Evolutionary conservation across 2,888 invertebrate species (phyloP).

Genomic region (Pilophorus perplexus): DNA sequence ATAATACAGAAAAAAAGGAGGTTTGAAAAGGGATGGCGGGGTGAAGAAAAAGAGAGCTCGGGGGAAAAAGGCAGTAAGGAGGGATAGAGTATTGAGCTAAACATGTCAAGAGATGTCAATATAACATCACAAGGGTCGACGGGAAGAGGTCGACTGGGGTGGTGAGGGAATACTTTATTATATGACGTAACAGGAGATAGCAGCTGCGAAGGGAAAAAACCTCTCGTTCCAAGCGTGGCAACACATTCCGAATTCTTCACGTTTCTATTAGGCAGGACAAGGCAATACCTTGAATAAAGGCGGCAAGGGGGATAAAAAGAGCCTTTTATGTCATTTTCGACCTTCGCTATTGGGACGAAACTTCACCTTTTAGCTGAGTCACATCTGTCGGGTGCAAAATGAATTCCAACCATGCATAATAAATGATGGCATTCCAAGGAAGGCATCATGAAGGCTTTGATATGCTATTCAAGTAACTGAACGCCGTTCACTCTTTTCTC

Average conservation of each 20-base stretch:
- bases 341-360: too few relatives aligned
- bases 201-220: not conserved
- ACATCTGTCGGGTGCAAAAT: too few relatives aligned
- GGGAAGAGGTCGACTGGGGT: too few relatives aligned
- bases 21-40: not conserved
- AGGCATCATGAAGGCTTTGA: too few relatives aligned
- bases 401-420: too few relatives aligned
- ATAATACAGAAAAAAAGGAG: not conserved
- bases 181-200: slow-evolving; percentile 14
- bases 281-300: slow-evolving; percentile 5
- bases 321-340: slow-evolving; percentile 12
- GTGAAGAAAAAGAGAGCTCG: not conserved
- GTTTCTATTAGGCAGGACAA: slow-evolving; percentile 22
- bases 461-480: too few relatives aligned
- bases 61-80: not conserved
- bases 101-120: slow-evolving; percentile 22
- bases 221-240: slow-evolving; percentile 7
- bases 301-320: too few relatives aligned
- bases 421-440: too few relatives aligned
- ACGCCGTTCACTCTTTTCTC: too few relatives aligned
- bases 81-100: slow-evolving; percentile 12
- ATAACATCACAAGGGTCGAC: slow-evolving; percentile 20
- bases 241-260: slow-evolving; percentile 20
- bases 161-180: slow-evolving; percentile 11
- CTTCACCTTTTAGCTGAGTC: too few relatives aligned